Evolutionary conservation across 2,888 invertebrate genomes (phyloP), one percentile per base, ranked within the genome.

Genomic region (Stegophylla sp.): DNA sequence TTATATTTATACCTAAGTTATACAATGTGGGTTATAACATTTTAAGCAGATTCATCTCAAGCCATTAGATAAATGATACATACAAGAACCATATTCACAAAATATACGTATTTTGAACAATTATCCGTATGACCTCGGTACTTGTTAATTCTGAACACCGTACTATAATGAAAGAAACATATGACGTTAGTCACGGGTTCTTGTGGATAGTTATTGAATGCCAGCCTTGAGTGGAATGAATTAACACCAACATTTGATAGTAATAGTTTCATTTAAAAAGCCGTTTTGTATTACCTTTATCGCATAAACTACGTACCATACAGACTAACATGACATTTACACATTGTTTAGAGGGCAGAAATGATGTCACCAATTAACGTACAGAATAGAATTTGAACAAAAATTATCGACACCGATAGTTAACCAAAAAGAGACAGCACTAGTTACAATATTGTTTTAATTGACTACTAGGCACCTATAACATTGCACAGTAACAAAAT

Each of bases 201-300:
- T 63, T 17, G 66, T 67, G 43, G 63, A 34, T 45, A 73, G 26
- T 64, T 56, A 28, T 67, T 76, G 53, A 76, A 67, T 26, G 34
- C 41, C 76, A 76, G 4, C 76, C 76, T 76, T 76, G 76, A 67
- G 53, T 66, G n/a, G 20, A 66, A 76, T 76, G 41, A 66, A 53
- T 13, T 13, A 12, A 61, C 45, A 45, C 34, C 20, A 63, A 63
- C 26, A 9, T 10, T 63, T 20, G 13, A 7, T n/a, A 10, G 5
- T 28, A 10, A 34, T 17, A 17, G 17, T 48, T 53, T 53, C 34
- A 5, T 71, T 75, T 51, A 20, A 75, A 63, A 51, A 28, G 10
- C 17, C 20, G 1, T 3, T 45, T 15, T 20, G 1, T 1, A 43
- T n/a, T 45, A 20, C 15, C 5, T 66, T 15, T 67, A 23, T 17